phyloP scores from a whole-genome alignment of 2,888 invertebrate genomes.

The Tetragonula carbonaria region DNA sequence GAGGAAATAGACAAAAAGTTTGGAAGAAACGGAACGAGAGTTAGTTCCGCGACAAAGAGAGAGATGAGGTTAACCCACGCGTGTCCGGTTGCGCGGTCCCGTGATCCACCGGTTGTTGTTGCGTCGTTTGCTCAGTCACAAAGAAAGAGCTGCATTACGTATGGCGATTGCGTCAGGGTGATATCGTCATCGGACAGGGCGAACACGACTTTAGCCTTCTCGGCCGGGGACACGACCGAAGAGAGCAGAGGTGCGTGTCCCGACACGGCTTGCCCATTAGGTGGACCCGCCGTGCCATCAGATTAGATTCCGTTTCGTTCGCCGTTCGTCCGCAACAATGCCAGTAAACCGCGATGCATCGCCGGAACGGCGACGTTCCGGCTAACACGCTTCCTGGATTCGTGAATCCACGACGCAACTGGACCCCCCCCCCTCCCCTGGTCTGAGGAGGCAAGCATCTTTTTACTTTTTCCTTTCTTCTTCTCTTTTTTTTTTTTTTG shows the following conservation, averaged over 20 bases:
- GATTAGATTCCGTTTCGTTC: constrained; percentile 82
- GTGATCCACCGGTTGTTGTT: constrained; percentile 28
- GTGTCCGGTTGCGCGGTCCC: constrained; percentile 43
- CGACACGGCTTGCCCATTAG: constrained; percentile 84
- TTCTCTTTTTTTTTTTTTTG: background rate
- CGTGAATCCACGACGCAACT: constrained; percentile 60
- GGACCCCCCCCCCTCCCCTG: background rate
- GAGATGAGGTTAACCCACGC: constrained; percentile 23
- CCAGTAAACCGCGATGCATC: constrained; percentile 61
- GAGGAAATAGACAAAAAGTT: constrained; percentile 5
- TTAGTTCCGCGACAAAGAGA: constrained; percentile 9
- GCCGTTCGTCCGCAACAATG: constrained; percentile 65
- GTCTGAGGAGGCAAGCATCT: constrained; percentile 15
- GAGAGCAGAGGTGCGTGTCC: constrained; percentile 82
- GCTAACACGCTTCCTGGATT: constrained; percentile 73
- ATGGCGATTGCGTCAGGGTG: constrained; percentile 72
- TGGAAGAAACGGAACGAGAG: background rate
- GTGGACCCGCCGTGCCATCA: constrained; percentile 82
- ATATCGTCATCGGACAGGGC: constrained; percentile 72
- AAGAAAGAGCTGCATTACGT: constrained; percentile 62
- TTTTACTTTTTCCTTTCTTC: background rate
- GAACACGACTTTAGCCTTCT: constrained; percentile 80
- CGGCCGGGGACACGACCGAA: constrained; percentile 68
- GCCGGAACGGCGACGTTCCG: constrained; percentile 50
- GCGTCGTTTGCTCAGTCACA: constrained; percentile 40